Percentiles rank a stretch among this genome's conserved stretches.
phyloP scores from a whole-genome alignment of 2,797 vertebrate genomes.

The Hydrolagus colliei region DNA sequence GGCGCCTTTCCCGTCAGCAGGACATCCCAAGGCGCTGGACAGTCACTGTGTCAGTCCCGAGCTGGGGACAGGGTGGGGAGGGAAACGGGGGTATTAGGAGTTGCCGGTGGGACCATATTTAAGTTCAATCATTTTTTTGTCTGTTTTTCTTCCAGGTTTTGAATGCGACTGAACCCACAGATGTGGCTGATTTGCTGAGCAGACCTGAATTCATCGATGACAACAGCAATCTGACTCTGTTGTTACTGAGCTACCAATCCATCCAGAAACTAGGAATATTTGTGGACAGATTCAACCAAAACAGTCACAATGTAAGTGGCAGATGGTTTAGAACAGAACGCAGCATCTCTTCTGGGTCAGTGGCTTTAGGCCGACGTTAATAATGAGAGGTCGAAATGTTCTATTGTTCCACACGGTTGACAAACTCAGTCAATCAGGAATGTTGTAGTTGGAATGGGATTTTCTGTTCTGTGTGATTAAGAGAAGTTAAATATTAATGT shows the following conservation, averaged over 20 bases:
- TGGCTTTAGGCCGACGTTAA: not conserved
- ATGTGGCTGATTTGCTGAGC: conserved; percentile 10
- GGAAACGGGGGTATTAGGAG: too few relatives aligned
- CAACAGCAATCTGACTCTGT: conserved; percentile 2
- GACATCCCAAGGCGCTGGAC: not conserved
- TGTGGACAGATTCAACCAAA: not conserved
- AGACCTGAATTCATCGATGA: conserved; percentile 15
- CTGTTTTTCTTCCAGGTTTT: conserved; percentile 3
- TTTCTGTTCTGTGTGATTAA: not conserved
- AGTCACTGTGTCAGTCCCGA: too few relatives aligned
- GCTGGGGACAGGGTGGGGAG: too few relatives aligned
- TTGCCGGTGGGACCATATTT: too few relatives aligned
- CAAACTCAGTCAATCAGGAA: too few relatives aligned
- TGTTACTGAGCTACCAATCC: not conserved
- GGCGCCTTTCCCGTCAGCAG: not conserved
- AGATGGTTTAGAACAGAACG: not conserved
- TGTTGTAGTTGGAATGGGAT: not conserved
- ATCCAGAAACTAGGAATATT: not conserved
- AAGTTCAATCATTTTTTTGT: not conserved
- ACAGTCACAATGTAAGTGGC: not conserved
- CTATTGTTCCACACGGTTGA: too few relatives aligned
- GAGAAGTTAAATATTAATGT: not conserved
- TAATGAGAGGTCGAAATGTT: not conserved
- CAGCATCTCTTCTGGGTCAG: not conserved
- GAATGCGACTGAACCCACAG: not conserved